A percentile compares a stretch with the other conserved stretches of the same genome.
Evolutionary conservation across 1,140 invertebrate genomes (phyloP).

Genomic region (Drosophila lacteicornis): DNA sequence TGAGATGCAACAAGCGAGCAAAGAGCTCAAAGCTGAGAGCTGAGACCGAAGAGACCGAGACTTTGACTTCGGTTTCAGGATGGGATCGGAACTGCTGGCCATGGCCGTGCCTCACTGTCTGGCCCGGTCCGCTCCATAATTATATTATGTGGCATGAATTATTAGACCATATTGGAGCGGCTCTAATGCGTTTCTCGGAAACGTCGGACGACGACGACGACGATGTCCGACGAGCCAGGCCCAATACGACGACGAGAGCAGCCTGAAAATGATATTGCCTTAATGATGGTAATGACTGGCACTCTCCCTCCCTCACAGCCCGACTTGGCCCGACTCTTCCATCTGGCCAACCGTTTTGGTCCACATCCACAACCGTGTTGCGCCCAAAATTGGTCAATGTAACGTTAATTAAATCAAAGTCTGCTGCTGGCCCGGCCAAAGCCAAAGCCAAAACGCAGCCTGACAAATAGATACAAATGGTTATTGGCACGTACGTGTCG

Average conservation of each 20-base stretch:
- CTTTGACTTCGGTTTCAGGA: slow-evolving; percentile 10
- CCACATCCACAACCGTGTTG: slow-evolving; percentile 39
- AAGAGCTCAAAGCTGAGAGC: slow-evolving; percentile 7
- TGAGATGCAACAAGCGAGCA: slow-evolving; percentile 66
- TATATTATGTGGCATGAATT: slow-evolving; percentile 85
- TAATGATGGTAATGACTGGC: slow-evolving; percentile 83
- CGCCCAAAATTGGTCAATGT: slow-evolving; percentile 81
- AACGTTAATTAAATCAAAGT: slow-evolving; percentile 83
- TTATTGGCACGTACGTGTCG: slow-evolving; percentile 82
- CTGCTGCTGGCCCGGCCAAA: slow-evolving; percentile 38
- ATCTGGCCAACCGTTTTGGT: slow-evolving; percentile 56
- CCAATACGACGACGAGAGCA: slow-evolving; percentile 33
- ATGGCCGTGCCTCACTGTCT: slow-evolving; percentile 80
- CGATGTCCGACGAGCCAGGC: slow-evolving; percentile 20
- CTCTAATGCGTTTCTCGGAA: slow-evolving; percentile 83
- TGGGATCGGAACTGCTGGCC: slow-evolving; percentile 51
- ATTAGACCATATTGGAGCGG: slow-evolving; percentile 84
- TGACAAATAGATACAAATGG: slow-evolving; percentile 83
- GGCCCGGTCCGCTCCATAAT: slow-evolving; percentile 76
- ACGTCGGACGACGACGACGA: slow-evolving; percentile 23
- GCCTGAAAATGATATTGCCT: slow-evolving; percentile 84
- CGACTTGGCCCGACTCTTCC: not conserved
- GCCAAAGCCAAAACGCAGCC: slow-evolving; percentile 44
- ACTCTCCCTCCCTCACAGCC: slow-evolving; percentile 49
- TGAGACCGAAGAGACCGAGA: not conserved